Evolutionary conservation across 2,888 invertebrate genomes (phyloP), one percentile per base, ranked within the genome.

Genomic region (Hydropsyche betteni): DNA sequence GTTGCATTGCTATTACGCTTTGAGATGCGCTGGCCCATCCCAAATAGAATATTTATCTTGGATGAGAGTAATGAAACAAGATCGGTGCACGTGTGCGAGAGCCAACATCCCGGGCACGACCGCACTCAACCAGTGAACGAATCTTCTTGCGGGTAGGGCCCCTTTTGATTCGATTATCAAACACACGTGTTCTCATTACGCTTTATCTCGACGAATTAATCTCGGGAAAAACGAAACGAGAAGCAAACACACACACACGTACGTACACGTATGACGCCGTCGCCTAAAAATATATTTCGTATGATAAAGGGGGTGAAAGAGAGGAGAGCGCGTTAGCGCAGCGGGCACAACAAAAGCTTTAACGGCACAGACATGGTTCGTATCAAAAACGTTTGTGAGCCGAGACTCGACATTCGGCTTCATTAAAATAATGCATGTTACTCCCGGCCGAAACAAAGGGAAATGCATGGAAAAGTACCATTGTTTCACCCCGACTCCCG

Each of bases 381-480:
- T 64, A 34, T 64, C 76, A 55, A 74, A 73, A 74, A 76, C 61
- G 34, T 61, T 75, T 64, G 12, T 33, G 33, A 12, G 33, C 34
- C 64, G 16, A n/a, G 14, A 16, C 50, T 69, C 51, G 69, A 69
- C 74, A 64, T 68, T 74, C 74, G 74, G 69, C 74, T 74, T 76
- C 76, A 76, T 76, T 76, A 76, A 74, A 74, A 76, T 76, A 76
- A 76, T 76, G 76, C 71, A 74, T 70, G 51, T 69, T 34, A 12
- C 36, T 4, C 33, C 51, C 44, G 74, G 52, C 71, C 38, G 34
- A 74, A 76, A 76, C 76, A 71, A 74, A 74, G 74, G 74, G 74
- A 76, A 76, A 24, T 74, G 34, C 74, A 53, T 69, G 64, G 70
- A 74, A 55, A 69, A 70, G 58, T 68, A 53, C 58, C 64, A 71